phyloP scores from a whole-genome alignment of 2,797 vertebrate species.

The Poeciliopsis infans region DNA sequence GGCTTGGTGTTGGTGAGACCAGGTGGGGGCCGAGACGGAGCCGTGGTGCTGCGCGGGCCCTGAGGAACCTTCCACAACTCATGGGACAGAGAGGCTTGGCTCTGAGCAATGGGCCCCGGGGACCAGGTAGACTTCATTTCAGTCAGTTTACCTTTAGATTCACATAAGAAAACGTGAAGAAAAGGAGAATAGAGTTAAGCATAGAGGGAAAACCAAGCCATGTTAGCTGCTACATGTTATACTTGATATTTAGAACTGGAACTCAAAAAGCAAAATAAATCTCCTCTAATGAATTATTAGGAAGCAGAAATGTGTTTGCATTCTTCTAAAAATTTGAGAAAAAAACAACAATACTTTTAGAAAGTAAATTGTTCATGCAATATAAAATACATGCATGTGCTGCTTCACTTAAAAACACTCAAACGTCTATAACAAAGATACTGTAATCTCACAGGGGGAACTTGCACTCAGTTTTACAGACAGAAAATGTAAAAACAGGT shows the following conservation, averaged over 20 bases:
- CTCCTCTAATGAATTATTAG: neutral
- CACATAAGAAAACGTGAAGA: neutral
- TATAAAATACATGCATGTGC: no score
- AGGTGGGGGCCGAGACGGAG: constrained; percentile 93
- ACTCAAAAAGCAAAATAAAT: neutral
- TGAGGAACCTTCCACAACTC: constrained; percentile 97
- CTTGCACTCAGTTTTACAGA: neutral
- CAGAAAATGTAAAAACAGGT: neutral
- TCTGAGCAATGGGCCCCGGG: constrained; percentile 92
- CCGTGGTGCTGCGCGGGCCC: constrained; percentile 87
- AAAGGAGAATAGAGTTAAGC: neutral
- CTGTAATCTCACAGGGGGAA: neutral
- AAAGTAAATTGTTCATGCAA: neutral
- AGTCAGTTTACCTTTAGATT: constrained; percentile 89
- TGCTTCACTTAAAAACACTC: neutral
- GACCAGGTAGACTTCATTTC: constrained; percentile 98
- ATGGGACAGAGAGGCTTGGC: constrained; percentile 92
- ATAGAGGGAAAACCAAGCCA: neutral
- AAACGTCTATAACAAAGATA: neutral
- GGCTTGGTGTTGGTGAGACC: constrained; percentile 94
- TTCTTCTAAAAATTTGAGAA: neutral
- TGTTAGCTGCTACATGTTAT: neutral
- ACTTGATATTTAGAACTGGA: neutral
- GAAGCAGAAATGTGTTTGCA: neutral
- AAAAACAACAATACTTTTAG: neutral